Conservation (phyloP, 2,797 vertebrate species). For the Xenops minutus region DNA sequence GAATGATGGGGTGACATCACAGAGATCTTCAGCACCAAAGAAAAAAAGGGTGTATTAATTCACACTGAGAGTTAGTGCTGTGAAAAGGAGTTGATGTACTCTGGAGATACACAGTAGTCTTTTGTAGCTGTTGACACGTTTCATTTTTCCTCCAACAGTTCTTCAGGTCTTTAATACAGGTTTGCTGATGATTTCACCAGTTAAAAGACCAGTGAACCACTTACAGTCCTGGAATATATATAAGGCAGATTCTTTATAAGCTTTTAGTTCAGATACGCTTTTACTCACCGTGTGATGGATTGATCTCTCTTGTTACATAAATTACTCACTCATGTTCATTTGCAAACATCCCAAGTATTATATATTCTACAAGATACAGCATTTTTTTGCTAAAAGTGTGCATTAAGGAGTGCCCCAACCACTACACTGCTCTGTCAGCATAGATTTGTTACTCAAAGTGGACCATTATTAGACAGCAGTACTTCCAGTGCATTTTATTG, state of each 20-base stretch:
- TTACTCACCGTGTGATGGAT: not conserved
- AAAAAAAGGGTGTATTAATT: not conserved
- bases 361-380: not conserved
- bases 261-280: not conserved
- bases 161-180: not conserved
- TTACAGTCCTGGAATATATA: not conserved
- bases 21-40: not conserved
- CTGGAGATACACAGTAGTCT: not conserved
- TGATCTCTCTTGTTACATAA: not conserved
- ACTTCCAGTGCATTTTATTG: not conserved
- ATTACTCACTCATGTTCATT: not conserved
- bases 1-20: not conserved
- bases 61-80: not conserved
- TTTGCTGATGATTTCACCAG: not conserved
- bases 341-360: not conserved
- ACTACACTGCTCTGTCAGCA: not conserved
- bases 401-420: conserved; percentile 26
- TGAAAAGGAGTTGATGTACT: not conserved
- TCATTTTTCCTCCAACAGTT: not conserved
- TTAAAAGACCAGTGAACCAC: not conserved
- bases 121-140: not conserved
- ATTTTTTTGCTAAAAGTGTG: not conserved
- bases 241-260: not conserved
- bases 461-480: not conserved
- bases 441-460: conserved; percentile 16